Evolutionary conservation across 2,888 invertebrate genomes (phyloP).

Genomic region (Euzophera pinguis): DNA sequence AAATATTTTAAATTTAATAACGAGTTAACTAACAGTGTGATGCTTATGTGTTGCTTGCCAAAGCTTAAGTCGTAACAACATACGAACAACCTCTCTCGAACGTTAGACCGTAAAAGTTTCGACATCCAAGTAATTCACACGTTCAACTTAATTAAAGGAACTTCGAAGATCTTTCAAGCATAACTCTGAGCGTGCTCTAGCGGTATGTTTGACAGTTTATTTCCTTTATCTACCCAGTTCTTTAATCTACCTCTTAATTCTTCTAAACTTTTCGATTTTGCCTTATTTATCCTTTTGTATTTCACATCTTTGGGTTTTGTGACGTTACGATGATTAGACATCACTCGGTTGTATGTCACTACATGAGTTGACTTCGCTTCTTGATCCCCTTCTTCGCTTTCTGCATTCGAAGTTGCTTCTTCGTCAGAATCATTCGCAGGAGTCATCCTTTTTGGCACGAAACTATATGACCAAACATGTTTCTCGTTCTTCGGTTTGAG

Average conservation of each 20-base stretch:
- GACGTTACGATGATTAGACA: constrained; percentile 94
- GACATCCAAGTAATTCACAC: constrained; percentile 16
- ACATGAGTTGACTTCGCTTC: constrained; percentile 78
- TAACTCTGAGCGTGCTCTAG: constrained; percentile 84
- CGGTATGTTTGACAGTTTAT: constrained; percentile 82
- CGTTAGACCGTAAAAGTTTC: constrained; percentile 10
- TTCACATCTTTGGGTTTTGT: constrained; percentile 95
- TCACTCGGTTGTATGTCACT: constrained; percentile 90
- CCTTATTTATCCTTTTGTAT: constrained; percentile 94
- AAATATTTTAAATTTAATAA: constrained; percentile 11
- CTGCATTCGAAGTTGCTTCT: constrained; percentile 62
- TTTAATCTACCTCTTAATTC: constrained; percentile 89
- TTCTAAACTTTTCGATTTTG: constrained; percentile 93
- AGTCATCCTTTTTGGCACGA: constrained; percentile 73
- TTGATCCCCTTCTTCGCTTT: constrained; percentile 64
- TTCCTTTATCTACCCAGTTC: constrained; percentile 92
- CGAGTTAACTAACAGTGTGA: constrained; percentile 18
- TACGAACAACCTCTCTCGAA: constrained; percentile 6
- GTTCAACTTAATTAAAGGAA: constrained; percentile 44
- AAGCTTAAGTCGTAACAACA: constrained; percentile 11
- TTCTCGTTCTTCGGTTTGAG: constrained; percentile 48
- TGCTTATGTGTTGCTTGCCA: constrained; percentile 5
- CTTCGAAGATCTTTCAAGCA: constrained; percentile 63
- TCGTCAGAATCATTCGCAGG: constrained; percentile 66
- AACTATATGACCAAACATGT: constrained; percentile 71